Base-by-base conservation (phyloP, 2,113 vertebrate genomes). In the Aythya baeri region DNA sequence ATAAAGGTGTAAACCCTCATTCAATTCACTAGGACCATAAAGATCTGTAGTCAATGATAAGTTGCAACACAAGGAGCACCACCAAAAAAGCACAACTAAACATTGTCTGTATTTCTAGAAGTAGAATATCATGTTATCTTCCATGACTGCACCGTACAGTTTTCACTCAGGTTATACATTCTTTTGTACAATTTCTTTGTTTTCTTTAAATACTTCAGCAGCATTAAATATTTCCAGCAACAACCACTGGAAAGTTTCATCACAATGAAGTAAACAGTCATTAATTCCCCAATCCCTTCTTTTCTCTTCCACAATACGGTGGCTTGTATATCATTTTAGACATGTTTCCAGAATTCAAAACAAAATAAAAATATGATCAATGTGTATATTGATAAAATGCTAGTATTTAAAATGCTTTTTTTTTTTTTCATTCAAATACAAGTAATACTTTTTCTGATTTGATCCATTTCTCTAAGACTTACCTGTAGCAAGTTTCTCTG, bases 31-130 rank as follows among this genome's bases (percentile, higher is more conserved):
- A n/a, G 17, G 58, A 89, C 17, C 27, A 22, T 22, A 22, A 9
- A 44, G 13, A 15, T 44, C 13, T 32, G 41, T 5, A 81, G 32
- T 1, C 65, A 18, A 79, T 2, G 1, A 59, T 3, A 34, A 8
- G 7, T 9, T 43, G 5, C 25, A 5, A 2, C 5, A 15, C 9
- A 4, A 57, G 1, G 6, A 23, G 7, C 18, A 26, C 6, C 34
- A 55, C 34, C 16, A n/a, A 36, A 52, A 59, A 46, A 86, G 29
- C 55, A 65, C 32, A 41, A 89, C 54, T 67, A 29, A 75, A 52
- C 5, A 20, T 13, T 41, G 68, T 75, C 61, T 84, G 18, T n/a
- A 89, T 63, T 54, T 49, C 44, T 87, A 93, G 91, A 82, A 92
- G 86, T 9, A 22, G 52, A 4, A 25, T 9, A 32, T 50, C 18